Evolutionary conservation across 2,113 vertebrate species (phyloP), one percentile per base, ranked within the genome.

Genomic region (Rhynchopsitta pachyrhyncha): DNA sequence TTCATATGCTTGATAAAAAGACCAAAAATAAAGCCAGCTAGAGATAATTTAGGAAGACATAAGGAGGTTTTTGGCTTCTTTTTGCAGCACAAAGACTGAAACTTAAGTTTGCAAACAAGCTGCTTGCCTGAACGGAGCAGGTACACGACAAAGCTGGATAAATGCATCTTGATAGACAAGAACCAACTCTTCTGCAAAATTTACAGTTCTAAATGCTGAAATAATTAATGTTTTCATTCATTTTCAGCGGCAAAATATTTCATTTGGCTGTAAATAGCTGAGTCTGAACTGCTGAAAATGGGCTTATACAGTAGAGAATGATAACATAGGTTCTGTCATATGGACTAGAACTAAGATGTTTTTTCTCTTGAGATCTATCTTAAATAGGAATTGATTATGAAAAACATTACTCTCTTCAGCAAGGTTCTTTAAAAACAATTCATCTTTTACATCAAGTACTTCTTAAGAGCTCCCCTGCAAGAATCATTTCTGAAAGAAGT

Each of bases 331-430:
- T 5, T 76, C 68, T 67, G 69, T 59, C 69, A 52, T 5, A 68
- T 0, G 4, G 41, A 52, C 59, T 29, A 49, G 60, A 79, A 85
- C 17, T 2, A 22, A 75, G 71, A 63, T 3, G 2, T 1, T 57
- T 80, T 17, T 44, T 20, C 66, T 83, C 66, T 46, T n/a, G 50
- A 52, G 73, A 7, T 76, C 47, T 39, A 16, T 28, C 68, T 96
- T 63, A 76, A 76, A 87, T 37, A 68, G 52, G 63, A 87, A 93
- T 33, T 53, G 55, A 92, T 94, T 75, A 84, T 27, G 73, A 59
- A 60, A 85, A 66, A 75, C 85, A 31, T 50, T 41, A 15, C 10
- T 92, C 82, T 37, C 41, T 35, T 82, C 78, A 59, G 57, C 52
- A 44, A 19, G 24, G 57, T 10, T 10, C 82, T 60, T 55, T 62